phyloP scores from a whole-genome alignment of 2,113 vertebrate genomes.

The Anhinga anhinga region DNA sequence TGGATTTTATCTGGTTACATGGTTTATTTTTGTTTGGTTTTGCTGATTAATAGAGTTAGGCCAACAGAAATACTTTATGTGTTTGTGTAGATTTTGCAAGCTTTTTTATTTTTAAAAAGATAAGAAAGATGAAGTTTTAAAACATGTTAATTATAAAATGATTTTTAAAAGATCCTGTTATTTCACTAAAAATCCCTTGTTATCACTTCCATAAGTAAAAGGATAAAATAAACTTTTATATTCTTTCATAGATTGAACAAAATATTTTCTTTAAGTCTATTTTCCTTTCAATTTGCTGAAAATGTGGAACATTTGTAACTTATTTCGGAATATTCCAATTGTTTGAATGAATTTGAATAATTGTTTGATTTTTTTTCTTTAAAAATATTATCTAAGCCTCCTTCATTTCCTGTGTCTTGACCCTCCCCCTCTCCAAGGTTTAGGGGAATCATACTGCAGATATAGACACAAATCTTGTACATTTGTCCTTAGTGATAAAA shows the following conservation, averaged over 20 bases:
- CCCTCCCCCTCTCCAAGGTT: fast-evolving
- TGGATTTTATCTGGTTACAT: neutral
- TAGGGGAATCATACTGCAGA: neutral
- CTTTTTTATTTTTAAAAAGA: neutral
- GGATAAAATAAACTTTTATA: neutral
- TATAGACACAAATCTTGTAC: neutral
- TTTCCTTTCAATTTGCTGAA: neutral
- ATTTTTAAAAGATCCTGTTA: neutral
- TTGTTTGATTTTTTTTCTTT: fast-evolving
- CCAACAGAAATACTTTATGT: neutral
- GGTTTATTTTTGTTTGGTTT: neutral
- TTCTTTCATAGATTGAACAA: neutral
- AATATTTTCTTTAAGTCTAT: neutral
- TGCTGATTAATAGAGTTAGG: neutral
- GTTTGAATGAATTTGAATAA: neutral
- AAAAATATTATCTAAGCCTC: fast-evolving
- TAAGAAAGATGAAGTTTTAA: neutral
- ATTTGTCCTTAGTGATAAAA: neutral
- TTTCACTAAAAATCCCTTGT: neutral
- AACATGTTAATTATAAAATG: neutral
- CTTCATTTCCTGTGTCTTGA: neutral
- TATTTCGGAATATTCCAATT: neutral
- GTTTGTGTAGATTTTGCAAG: neutral
- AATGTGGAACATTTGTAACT: neutral
- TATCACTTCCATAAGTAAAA: neutral